Base-by-base conservation (phyloP, 1,140 invertebrate species). In the Drosophila micromelanica region DNA sequence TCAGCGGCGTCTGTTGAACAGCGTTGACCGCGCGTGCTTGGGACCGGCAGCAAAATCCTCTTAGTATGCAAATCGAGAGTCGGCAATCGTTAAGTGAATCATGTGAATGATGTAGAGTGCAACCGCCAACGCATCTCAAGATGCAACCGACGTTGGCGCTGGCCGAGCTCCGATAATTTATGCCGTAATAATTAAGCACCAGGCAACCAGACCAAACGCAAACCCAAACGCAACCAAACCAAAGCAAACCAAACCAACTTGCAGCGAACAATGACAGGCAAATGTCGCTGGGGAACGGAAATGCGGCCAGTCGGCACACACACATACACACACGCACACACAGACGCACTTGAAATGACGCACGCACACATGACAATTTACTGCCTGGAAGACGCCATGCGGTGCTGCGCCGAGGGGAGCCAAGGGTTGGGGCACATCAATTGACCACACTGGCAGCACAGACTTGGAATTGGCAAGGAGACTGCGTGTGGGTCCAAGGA, bases 181-280 rank as follows among this genome's bases (percentile, higher is more conserved):
- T 87, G 84, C 84, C 84, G 82, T 89, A 87, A 87, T 87, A 87
- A 87, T 89, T 89, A 87, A 87, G 84, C 76, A 84, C 51, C 57
- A 69, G 76, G 62, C 43, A 38, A 38, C 30, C 62, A 13, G 59
- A 46, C 54, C 46, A 64, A 23, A 51, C 32, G n/a, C 77, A 63
- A 68, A 61, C 7, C 9, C 40, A 27, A 57, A 17, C 43, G 32
- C 12, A 35, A 27, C 43, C 46, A 37, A 65, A 48, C 40, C 52
- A 5, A 17, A 46, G 5, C 52, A 46, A 42, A 64, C 27, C 62
- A 67, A 57, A 46, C 42, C 64, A 20, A 30, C 13, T 40, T 9
- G 35, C 38, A 61, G 27, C 51, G 51, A 61, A 74, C 49, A 84
- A 69, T 80, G 78, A 80, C 81, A 86, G 60, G 42, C 82, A 74